phyloP scores from a whole-genome alignment of 2,797 vertebrate species.

The Thalassophryne amazonica region DNA sequence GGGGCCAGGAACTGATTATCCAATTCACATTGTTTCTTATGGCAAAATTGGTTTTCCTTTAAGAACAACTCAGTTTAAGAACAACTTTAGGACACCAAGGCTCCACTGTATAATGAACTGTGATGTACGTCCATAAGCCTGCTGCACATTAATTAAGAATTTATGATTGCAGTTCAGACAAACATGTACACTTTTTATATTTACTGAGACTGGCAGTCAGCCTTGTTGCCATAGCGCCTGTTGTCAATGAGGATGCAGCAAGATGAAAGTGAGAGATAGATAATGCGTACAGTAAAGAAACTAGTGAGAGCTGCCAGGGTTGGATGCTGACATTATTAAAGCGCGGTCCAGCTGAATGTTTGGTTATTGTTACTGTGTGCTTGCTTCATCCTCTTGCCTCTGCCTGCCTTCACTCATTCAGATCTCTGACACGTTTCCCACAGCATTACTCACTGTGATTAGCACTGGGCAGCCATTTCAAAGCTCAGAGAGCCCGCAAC shows the following conservation, averaged over 20 bases:
- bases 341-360: slow-evolving; percentile 14
- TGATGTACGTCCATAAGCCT: no score
- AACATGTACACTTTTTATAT: slow-evolving; percentile 20
- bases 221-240: slow-evolving; percentile 67
- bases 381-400: slow-evolving; percentile 10
- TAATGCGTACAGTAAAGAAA: slow-evolving; percentile 5
- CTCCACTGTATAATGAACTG: no score
- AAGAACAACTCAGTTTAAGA: no score
- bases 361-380: slow-evolving; percentile 20
- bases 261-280: slow-evolving; percentile 8
- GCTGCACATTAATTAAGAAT: no score
- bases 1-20: no score
- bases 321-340: slow-evolving; percentile 49
- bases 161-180: slow-evolving; percentile 20
- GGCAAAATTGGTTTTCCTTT: no score
- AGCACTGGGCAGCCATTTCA: slow-evolving; percentile 55
- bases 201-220: slow-evolving; percentile 32
- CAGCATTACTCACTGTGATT: slow-evolving; percentile 61
- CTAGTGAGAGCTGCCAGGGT: slow-evolving; percentile 9
- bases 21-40: no score
- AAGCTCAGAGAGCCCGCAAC: slow-evolving; percentile 33
- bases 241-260: slow-evolving; percentile 52
- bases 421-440: slow-evolving; percentile 44
- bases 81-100: no score
- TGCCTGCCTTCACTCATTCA: slow-evolving; percentile 19